Conservation (phyloP, 2,888 invertebrate species). For the Andrena trimmerana region DNA sequence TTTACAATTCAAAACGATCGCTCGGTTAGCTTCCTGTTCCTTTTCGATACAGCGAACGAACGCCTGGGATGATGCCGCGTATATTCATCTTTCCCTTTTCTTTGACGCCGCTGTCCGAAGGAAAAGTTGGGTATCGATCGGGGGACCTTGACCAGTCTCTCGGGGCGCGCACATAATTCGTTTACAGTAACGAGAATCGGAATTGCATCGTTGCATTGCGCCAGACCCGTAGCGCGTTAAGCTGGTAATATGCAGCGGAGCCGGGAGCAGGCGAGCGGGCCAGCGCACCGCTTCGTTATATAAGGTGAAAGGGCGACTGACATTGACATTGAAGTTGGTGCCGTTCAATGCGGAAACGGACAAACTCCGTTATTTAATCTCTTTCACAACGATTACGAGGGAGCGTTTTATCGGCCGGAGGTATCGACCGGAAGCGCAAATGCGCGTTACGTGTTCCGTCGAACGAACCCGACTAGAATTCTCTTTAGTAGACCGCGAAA, state of each 20-base stretch:
- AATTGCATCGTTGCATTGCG: conserved; percentile 57
- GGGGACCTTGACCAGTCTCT: no score
- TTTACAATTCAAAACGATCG: conserved; percentile 52
- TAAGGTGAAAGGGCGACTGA: conserved; percentile 85
- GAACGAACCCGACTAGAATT: conserved; percentile 35
- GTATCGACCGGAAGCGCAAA: conserved; percentile 63
- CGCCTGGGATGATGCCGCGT: neutral
- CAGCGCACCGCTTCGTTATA: conserved; percentile 74
- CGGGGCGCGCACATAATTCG: neutral
- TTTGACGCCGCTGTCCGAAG: neutral
- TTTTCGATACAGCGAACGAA: conserved; percentile 8
- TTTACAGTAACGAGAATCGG: neutral
- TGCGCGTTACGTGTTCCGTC: conserved; percentile 57
- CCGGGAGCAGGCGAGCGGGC: conserved; percentile 57
- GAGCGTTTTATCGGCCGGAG: conserved; percentile 61
- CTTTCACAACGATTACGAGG: conserved; percentile 80
- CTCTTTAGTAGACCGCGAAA: conserved; percentile 1
- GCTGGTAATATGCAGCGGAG: conserved; percentile 72
- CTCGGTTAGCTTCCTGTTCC: conserved; percentile 25
- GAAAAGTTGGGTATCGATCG: no score
- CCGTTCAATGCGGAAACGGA: conserved; percentile 80
- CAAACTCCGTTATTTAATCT: conserved; percentile 84
- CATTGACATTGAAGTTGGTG: conserved; percentile 84
- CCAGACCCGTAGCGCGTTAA: conserved; percentile 69
- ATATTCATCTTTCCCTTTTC: neutral